Evolutionary conservation across 1,140 invertebrate species (phyloP).

Genomic region (Thereuonema tuberculata): DNA sequence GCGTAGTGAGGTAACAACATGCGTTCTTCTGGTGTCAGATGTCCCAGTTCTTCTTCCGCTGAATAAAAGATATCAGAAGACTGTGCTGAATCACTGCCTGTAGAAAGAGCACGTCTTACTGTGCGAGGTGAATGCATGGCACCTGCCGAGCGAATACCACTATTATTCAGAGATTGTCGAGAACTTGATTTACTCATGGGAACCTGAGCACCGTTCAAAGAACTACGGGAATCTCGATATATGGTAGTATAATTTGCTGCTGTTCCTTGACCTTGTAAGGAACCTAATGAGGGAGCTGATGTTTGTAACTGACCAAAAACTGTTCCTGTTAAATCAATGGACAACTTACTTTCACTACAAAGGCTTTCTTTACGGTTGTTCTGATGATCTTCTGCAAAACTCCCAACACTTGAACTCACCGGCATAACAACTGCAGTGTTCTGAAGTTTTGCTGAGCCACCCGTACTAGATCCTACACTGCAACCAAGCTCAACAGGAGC

Average conservation of each 20-base stretch:
- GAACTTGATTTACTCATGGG: conserved; percentile 1
- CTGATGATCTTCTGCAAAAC: conserved; percentile 6
- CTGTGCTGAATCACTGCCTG: conserved; percentile 59
- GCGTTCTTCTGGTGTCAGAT: conserved; percentile 14
- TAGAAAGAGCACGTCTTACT: conserved; percentile 51
- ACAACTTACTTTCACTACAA: conserved; percentile 4
- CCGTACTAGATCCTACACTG: neutral
- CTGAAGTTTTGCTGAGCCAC: no score
- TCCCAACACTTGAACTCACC: conserved; percentile 21
- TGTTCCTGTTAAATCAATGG: neutral
- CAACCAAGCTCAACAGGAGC: neutral
- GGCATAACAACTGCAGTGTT: conserved; percentile 21
- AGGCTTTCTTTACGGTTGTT: neutral
- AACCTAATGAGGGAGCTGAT: conserved; percentile 4
- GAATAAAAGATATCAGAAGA: conserved; percentile 82
- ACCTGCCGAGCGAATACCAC: conserved; percentile 41
- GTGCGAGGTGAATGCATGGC: conserved; percentile 40
- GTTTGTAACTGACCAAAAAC: neutral
- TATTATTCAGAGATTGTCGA: conserved; percentile 11
- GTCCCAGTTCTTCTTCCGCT: conserved; percentile 64
- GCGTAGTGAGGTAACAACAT: neutral
- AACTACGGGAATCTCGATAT: conserved; percentile 12
- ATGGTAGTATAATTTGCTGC: conserved; percentile 17
- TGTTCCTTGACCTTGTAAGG: conserved; percentile 17
- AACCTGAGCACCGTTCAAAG: neutral